These are phyloP conservation scores for Nyctibius bracteatus DNA, from an alignment of 2,113 vertebrate genomes.

Conservation along the genomic window DNA sequence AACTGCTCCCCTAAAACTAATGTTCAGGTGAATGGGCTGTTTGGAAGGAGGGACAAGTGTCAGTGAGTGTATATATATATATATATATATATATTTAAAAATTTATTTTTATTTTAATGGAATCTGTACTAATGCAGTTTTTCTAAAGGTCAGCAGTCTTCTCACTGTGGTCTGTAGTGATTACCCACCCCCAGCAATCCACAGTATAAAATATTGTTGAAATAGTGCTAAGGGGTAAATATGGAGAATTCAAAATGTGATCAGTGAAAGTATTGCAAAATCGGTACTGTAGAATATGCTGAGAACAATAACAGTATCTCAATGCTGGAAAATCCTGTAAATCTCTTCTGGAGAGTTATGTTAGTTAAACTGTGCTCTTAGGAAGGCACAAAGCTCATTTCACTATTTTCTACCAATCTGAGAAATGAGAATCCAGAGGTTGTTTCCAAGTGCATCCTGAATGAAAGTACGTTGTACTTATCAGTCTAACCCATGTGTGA, in stretches of 20 bases:
- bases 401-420: background rate
- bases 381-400: background rate
- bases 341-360: background rate
- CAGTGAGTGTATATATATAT: background rate
- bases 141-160: background rate
- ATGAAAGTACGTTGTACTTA: constrained; percentile 26
- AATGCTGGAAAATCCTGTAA: background rate
- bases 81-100: background rate
- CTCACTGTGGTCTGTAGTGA: background rate
- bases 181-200: background rate
- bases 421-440: background rate
- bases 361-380: background rate
- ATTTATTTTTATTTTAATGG: background rate
- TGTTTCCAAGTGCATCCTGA: constrained; percentile 4
- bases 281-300: background rate
- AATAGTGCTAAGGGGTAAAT: background rate
- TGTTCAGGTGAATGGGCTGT: background rate
- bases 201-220: background rate
- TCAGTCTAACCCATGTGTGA: constrained; percentile 49
- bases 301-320: background rate
- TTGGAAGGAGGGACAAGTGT: background rate
- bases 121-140: background rate
- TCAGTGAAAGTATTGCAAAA: background rate
- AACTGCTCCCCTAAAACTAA: background rate
- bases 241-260: background rate